Base-by-base conservation (phyloP, 1,140 invertebrate species). In the Ectropis grisescens region DNA sequence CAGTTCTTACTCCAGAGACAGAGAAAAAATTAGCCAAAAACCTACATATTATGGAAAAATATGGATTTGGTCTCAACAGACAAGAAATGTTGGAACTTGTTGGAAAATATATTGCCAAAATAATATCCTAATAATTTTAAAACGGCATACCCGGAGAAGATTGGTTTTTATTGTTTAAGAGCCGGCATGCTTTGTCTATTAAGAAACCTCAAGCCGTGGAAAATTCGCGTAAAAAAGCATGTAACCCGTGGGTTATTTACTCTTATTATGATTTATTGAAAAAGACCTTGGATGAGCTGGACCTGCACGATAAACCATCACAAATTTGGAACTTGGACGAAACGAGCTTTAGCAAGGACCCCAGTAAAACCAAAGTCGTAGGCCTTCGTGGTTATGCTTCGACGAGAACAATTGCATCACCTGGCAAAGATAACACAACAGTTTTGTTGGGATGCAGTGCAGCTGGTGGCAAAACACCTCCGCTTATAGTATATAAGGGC, bases 131-230 rank as follows among this genome's bases (percentile, higher is more conserved):
- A 76, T 42, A n/a, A 43, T 40, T 7, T 74, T 74, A 48, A 41
- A 40, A 69, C 44, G 43, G 43, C n/a, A 39, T 15, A 13, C 71
- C 67, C 12, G 67, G 68, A n/a, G 27, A 60, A 19, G 61, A 78
- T 24, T 78, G 59, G 57, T 72, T 61, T 36, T 30, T 41, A 11
- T 12, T 10, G 16, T 36, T 41, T 26, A 11, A 23, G 2, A 25
- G 36, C 6, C 23, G 33, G 14, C 33, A 36, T 11, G 11, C 9
- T n/a, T 19, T 36, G 8, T 35, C 16, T 2, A 32, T n/a, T 7
- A 11, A 28, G 13, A 11, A 19, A 8, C 16, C 16, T 4, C 16
- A 19, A 19, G 16, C 16, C 3, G 16, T 19, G 16, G 16, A 19
- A 19, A 19, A 19, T 8, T 19, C 16, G 8, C 16, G 16, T 8